Conservation (phyloP, 2,113 vertebrate species). For the Excalfactoria chinensis region DNA sequence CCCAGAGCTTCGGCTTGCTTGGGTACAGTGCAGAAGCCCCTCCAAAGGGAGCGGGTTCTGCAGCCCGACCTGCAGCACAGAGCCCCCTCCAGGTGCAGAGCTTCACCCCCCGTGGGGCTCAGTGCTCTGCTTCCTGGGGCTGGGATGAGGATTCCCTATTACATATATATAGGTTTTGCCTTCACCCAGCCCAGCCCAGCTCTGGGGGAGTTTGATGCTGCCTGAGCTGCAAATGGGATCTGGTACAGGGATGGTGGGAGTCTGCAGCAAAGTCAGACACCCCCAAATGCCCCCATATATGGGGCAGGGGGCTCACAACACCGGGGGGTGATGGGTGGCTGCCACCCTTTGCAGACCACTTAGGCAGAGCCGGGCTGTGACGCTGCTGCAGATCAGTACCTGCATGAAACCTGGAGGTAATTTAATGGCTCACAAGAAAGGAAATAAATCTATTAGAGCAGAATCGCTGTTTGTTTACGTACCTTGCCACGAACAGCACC, state of each 20-base stretch:
- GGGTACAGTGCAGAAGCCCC: neutral
- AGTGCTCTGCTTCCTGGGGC: no score
- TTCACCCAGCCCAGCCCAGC: neutral
- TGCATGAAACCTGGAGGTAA: neutral
- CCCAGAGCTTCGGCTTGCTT: neutral
- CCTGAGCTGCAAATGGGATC: neutral
- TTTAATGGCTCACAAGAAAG: constrained; percentile 26
- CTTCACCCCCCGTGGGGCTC: neutral
- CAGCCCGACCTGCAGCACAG: no score
- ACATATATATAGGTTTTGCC: neutral
- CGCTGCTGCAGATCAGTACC: neutral
- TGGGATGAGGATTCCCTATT: neutral
- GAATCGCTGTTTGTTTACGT: constrained; percentile 46
- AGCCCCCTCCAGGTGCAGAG: no score
- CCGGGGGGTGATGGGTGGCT: neutral
- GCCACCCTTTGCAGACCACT: neutral
- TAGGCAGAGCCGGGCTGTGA: neutral
- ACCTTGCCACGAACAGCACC: neutral
- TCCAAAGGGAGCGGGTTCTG: neutral
- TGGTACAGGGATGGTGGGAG: fast-evolving
- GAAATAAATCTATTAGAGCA: constrained; percentile 25
- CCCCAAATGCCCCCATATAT: fast-evolving
- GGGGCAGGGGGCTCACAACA: fast-evolving
- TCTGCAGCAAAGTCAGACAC: fast-evolving
- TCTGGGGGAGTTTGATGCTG: fast-evolving